phyloP scores from a whole-genome alignment of 2,113 vertebrate species.

The Elgaria multicarinata region DNA sequence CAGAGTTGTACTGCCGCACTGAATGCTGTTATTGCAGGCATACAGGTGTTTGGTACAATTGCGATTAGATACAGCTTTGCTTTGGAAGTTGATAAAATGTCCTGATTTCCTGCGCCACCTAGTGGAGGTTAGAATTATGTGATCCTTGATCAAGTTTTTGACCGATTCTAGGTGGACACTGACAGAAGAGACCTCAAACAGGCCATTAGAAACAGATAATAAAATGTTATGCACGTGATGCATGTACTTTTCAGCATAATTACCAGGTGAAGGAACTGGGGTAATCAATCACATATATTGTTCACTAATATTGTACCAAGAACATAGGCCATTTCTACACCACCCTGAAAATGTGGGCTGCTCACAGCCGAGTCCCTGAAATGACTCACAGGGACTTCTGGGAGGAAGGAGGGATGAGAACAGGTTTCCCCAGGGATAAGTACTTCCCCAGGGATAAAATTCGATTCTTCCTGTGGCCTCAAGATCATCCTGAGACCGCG shows the following conservation, averaged over 20 bases:
- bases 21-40: background rate
- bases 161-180: background rate
- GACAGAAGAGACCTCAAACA: background rate
- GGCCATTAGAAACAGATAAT: background rate
- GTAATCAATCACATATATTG: background rate
- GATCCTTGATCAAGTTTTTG: constrained; percentile 45
- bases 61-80: background rate
- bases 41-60: background rate
- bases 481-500: too few relatives aligned
- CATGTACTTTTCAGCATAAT: background rate
- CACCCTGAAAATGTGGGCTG: too few relatives aligned
- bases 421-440: too few relatives aligned
- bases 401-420: too few relatives aligned
- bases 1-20: background rate
- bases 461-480: too few relatives aligned
- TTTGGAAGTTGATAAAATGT: background rate
- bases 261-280: background rate
- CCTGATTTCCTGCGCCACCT: constrained; percentile 74
- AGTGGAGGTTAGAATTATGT: constrained; percentile 72
- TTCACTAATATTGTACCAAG: too few relatives aligned
- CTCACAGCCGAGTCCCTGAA: too few relatives aligned
- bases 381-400: too few relatives aligned
- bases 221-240: background rate
- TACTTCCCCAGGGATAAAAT: too few relatives aligned
- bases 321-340: too few relatives aligned